Evolutionary conservation across 2,113 vertebrate genomes (phyloP).

Genomic region (Ceyx margarethae): DNA sequence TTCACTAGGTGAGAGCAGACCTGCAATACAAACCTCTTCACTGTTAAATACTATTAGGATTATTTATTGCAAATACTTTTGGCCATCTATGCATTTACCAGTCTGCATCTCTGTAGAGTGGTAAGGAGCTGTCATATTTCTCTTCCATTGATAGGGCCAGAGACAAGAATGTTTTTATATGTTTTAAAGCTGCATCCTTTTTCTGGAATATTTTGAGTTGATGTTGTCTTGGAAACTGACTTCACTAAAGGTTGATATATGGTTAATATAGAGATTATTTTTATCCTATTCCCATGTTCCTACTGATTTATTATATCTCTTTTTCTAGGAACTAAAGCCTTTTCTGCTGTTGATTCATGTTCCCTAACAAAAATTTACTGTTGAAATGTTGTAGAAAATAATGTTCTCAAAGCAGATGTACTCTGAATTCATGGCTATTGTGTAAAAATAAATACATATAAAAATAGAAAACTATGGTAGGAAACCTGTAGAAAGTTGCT

Average conservation of each 20-base stretch:
- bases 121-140: neutral
- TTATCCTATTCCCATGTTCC: conserved; percentile 6
- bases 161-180: neutral
- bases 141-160: neutral
- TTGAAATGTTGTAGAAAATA: neutral
- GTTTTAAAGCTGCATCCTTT: neutral
- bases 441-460: neutral
- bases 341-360: neutral
- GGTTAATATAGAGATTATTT: conserved; percentile 18
- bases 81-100: neutral
- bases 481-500: neutral
- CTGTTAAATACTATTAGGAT: neutral
- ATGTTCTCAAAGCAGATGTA: neutral
- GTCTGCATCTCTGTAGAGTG: neutral
- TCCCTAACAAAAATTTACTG: neutral
- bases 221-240: conserved; percentile 53
- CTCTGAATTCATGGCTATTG: neutral
- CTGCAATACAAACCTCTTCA: neutral
- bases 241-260: conserved; percentile 1
- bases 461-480: neutral
- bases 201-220: conserved; percentile 10
- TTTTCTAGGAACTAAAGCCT: neutral
- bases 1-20: neutral
- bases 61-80: neutral
- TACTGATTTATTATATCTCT: neutral